A percentile compares a stretch with the other conserved stretches of the same genome.
Evolutionary conservation across 2,888 invertebrate genomes (phyloP).

Genomic region (Argynnis bischoffii): DNA sequence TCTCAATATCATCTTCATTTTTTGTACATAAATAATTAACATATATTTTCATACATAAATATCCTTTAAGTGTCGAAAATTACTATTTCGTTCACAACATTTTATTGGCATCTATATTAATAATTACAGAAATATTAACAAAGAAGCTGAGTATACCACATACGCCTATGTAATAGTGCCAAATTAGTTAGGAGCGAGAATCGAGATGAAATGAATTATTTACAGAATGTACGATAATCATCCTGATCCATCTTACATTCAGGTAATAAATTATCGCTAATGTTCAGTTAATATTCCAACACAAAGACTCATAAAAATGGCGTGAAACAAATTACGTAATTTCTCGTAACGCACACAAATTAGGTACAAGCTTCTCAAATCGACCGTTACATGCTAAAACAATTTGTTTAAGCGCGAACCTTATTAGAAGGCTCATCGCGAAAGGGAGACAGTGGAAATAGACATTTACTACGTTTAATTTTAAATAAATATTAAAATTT

Average conservation of each 20-base stretch:
- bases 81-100: no score
- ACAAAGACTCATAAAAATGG: slow-evolving; percentile 58
- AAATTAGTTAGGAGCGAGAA: slow-evolving; percentile 20
- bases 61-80: no score
- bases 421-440: slow-evolving; percentile 68
- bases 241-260: slow-evolving; percentile 49
- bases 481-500: slow-evolving; percentile 58
- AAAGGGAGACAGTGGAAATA: slow-evolving; percentile 46
- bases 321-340: slow-evolving; percentile 72
- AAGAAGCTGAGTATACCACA: not conserved
- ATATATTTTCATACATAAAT: no score
- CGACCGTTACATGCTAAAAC: slow-evolving; percentile 70
- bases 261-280: slow-evolving; percentile 50
- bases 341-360: slow-evolving; percentile 69
- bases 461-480: slow-evolving; percentile 55
- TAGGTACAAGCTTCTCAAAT: slow-evolving; percentile 66
- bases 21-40: no score
- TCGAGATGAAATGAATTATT: slow-evolving; percentile 25
- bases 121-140: no score
- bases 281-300: slow-evolving; percentile 54
- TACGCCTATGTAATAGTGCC: slow-evolving; percentile 15
- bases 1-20: no score
- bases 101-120: no score
- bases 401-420: slow-evolving; percentile 64
- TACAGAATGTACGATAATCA: slow-evolving; percentile 37